phyloP scores from a whole-genome alignment of 1,140 invertebrate genomes.

The Ceratina japonica region DNA sequence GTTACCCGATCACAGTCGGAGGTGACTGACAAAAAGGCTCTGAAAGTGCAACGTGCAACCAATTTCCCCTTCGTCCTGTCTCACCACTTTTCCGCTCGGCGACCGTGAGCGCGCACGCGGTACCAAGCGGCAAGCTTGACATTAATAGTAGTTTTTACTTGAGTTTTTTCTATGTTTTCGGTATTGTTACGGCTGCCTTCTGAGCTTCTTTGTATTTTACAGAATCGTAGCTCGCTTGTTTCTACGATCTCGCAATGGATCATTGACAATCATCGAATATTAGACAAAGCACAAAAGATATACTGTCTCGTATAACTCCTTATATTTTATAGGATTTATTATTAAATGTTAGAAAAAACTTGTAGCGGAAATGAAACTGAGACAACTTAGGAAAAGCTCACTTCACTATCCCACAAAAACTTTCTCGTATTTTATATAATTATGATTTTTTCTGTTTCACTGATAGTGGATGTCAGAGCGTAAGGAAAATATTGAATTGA shows the following conservation, averaged over 20 bases:
- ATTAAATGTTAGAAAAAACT: too few relatives aligned
- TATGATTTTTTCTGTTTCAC: too few relatives aligned
- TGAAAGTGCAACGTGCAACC: conserved; percentile 70
- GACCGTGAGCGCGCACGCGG: conserved; percentile 60
- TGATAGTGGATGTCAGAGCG: background rate
- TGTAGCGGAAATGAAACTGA: too few relatives aligned
- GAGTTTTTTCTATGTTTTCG: conserved; percentile 11
- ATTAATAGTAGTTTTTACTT: conserved; percentile 7
- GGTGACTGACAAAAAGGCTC: conserved; percentile 65
- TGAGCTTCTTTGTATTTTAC: background rate
- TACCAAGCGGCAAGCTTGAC: conserved; percentile 42
- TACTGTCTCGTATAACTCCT: too few relatives aligned
- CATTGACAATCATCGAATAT: too few relatives aligned
- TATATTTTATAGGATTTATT: too few relatives aligned
- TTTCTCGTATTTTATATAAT: too few relatives aligned
- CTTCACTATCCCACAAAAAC: too few relatives aligned
- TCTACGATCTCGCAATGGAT: too few relatives aligned
- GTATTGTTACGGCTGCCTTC: background rate
- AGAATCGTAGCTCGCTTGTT: too few relatives aligned
- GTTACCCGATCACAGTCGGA: conserved; percentile 44
- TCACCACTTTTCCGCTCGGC: conserved; percentile 71
- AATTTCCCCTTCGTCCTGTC: conserved; percentile 72
- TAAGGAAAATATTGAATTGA: background rate
- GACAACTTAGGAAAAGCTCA: too few relatives aligned
- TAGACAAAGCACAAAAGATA: too few relatives aligned